These are phyloP conservation scores for Calliopum simillimum DNA, from an alignment of 2,888 invertebrate species.

Conservation along the genomic window DNA sequence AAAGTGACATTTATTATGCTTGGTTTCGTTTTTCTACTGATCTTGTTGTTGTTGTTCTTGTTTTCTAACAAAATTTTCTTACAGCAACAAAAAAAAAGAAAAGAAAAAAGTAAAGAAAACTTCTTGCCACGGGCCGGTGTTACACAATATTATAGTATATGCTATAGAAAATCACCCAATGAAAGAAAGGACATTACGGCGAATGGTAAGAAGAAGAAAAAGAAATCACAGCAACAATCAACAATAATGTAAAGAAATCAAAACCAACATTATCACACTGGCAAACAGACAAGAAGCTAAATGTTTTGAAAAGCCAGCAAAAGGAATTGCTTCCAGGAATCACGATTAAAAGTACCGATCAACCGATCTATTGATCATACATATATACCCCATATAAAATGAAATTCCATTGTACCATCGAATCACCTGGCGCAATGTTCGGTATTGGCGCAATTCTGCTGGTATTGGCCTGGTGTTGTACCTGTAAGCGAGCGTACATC, in stretches of 20 bases:
- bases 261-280: conserved; percentile 28
- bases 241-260: conserved; percentile 24
- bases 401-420: conserved; percentile 39
- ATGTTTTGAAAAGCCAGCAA: conserved; percentile 65
- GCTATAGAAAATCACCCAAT: not conserved
- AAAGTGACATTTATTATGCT: conserved; percentile 13
- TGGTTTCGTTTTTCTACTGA: conserved; percentile 22
- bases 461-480: conserved; percentile 34
- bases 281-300: conserved; percentile 52
- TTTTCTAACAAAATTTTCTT: conserved; percentile 45
- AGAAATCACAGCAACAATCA: conserved; percentile 18
- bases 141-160: conserved; percentile 53
- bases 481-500: conserved; percentile 54
- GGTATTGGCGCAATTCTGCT: conserved; percentile 35
- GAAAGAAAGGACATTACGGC: conserved; percentile 24
- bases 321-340: conserved; percentile 64
- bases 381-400: conserved; percentile 19
- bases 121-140: conserved; percentile 65
- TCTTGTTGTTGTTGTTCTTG: conserved; percentile 40
- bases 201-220: no score
- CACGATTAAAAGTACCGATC: conserved; percentile 11
- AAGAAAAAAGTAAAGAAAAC: conserved; percentile 49
- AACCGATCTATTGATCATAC: conserved; percentile 38
- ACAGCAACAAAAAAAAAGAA: conserved; percentile 45
- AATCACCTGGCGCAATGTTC: conserved; percentile 59